phyloP scores from a whole-genome alignment of 2,113 vertebrate genomes.

The Bothrops jararaca region DNA sequence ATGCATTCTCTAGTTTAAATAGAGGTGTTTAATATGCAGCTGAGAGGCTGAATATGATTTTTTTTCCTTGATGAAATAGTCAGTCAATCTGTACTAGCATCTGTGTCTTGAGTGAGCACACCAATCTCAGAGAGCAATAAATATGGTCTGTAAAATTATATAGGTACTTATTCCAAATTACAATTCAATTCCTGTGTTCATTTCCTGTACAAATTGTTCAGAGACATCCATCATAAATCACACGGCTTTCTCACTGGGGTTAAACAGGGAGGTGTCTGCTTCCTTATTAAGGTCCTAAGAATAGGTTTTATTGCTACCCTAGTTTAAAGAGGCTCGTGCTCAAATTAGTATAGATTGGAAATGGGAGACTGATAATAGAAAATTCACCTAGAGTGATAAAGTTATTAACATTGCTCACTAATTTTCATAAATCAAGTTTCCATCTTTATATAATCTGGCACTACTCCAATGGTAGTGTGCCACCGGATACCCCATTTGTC shows the following conservation, averaged over 20 bases:
- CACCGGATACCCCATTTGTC: neutral
- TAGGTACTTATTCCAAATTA: neutral
- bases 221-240: neutral
- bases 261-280: neutral
- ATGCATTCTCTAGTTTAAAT: neutral
- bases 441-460: neutral
- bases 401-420: neutral
- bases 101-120: neutral
- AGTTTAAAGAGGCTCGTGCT: neutral
- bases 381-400: neutral
- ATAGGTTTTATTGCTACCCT: neutral
- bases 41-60: neutral
- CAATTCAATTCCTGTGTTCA: neutral
- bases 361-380: neutral
- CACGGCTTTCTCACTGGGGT: neutral
- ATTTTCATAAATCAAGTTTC: neutral
- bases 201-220: neutral
- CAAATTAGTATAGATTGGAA: neutral
- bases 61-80: neutral
- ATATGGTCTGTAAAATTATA: neutral
- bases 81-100: neutral
- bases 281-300: neutral
- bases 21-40: neutral
- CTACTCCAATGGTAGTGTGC: neutral
- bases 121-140: neutral